Conservation (phyloP, 2,797 vertebrate genomes). For the Falco columbarius region DNA sequence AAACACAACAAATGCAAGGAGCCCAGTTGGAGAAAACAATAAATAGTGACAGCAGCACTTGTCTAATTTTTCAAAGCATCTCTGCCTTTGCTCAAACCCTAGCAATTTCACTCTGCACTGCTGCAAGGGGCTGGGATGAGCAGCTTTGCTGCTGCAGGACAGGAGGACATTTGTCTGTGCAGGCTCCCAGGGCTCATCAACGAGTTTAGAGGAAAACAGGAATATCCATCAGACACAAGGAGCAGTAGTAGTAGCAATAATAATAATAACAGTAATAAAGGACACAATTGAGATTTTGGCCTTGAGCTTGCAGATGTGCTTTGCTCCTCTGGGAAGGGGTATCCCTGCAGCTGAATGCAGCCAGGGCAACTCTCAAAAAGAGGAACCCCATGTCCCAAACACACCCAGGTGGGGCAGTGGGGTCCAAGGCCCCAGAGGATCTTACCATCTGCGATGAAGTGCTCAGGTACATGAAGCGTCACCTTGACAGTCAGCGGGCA, state of each 20-base stretch:
- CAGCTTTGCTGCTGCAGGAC: neutral
- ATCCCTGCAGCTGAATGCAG: neutral
- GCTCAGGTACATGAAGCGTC: constrained; percentile 95
- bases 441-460: constrained; percentile 99
- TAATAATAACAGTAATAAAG: neutral
- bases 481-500: constrained; percentile 97
- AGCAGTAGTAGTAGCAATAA: neutral
- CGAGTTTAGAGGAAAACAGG: neutral
- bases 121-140: neutral
- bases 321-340: neutral
- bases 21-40: constrained; percentile 42
- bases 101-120: neutral
- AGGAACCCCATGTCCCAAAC: neutral
- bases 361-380: neutral
- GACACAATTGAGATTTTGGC: rapidly evolving
- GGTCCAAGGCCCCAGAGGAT: neutral
- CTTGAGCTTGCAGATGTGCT: rapidly evolving
- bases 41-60: constrained; percentile 52
- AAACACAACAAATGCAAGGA: constrained; percentile 59
- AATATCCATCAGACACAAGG: neutral
- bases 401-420: rapidly evolving
- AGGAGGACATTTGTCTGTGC: neutral
- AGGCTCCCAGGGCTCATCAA: neutral
- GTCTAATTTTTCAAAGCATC: constrained; percentile 35
- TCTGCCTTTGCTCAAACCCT: neutral